Evolutionary conservation across 1,140 invertebrate genomes (phyloP).

Genomic region (Phocides pigmalion): DNA sequence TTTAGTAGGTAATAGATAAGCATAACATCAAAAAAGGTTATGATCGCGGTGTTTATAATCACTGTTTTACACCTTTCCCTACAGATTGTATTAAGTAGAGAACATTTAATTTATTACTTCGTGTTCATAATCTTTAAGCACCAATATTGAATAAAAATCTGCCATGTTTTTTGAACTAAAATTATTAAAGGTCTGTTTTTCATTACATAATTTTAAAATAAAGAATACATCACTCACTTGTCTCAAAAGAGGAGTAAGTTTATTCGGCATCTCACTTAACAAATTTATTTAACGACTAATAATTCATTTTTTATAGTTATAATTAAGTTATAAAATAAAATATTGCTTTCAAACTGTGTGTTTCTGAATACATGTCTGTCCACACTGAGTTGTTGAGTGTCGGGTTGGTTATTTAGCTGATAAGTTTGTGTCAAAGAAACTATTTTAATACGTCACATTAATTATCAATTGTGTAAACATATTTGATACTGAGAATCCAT

Average conservation of each 20-base stretch:
- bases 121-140: too few relatives aligned
- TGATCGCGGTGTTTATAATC: too few relatives aligned
- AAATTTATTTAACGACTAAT: neutral
- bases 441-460: neutral
- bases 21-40: too few relatives aligned
- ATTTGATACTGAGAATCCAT: too few relatives aligned
- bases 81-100: too few relatives aligned
- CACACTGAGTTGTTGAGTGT: neutral
- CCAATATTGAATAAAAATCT: too few relatives aligned
- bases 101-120: too few relatives aligned
- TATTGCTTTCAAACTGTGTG: neutral
- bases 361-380: neutral
- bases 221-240: slow-evolving; percentile 1
- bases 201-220: neutral
- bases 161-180: too few relatives aligned
- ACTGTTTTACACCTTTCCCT: too few relatives aligned
- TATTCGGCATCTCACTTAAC: neutral
- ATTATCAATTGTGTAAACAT: neutral
- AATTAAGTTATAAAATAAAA: neutral
- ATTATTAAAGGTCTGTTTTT: too few relatives aligned
- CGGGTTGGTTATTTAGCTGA: neutral
- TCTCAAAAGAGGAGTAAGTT: neutral
- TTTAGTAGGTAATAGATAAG: too few relatives aligned
- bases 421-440: neutral
- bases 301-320: neutral